Conservation (phyloP, 2,113 vertebrate genomes). For the Gopherus flavomarginatus region DNA sequence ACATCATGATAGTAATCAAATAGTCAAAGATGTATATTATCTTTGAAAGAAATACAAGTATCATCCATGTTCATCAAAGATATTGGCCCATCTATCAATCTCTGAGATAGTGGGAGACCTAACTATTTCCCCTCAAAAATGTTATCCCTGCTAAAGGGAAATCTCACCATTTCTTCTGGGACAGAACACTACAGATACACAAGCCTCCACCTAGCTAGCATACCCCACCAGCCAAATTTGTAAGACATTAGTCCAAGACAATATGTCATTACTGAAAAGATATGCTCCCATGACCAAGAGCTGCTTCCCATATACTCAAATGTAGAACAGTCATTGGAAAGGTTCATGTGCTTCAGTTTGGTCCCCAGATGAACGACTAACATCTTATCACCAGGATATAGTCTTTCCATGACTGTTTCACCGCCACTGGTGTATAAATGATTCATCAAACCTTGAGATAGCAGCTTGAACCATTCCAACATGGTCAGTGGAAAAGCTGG, state of each 20-base stretch:
- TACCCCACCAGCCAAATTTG: background rate
- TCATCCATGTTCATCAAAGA: background rate
- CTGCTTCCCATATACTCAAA: background rate
- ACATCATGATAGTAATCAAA: background rate
- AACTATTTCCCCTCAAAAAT: background rate
- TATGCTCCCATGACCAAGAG: background rate
- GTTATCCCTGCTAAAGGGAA: background rate
- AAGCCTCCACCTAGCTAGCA: too few relatives aligned
- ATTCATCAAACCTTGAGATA: background rate
- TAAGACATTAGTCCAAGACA: background rate
- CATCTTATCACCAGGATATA: background rate
- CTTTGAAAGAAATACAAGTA: background rate
- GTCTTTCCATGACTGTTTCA: background rate
- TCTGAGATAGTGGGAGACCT: background rate
- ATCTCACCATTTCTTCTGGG: background rate
- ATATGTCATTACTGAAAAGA: background rate
- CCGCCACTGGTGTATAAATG: background rate
- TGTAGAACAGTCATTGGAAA: background rate
- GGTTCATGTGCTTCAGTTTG: background rate
- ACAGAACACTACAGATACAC: background rate
- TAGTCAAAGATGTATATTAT: background rate
- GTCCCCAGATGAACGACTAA: background rate
- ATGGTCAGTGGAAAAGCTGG: background rate
- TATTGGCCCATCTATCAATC: background rate
- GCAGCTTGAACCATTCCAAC: background rate